Percentiles rank a stretch among this genome's conserved stretches.
Evolutionary conservation across 2,888 invertebrate species (phyloP).

Genomic region (Troides aeacus): DNA sequence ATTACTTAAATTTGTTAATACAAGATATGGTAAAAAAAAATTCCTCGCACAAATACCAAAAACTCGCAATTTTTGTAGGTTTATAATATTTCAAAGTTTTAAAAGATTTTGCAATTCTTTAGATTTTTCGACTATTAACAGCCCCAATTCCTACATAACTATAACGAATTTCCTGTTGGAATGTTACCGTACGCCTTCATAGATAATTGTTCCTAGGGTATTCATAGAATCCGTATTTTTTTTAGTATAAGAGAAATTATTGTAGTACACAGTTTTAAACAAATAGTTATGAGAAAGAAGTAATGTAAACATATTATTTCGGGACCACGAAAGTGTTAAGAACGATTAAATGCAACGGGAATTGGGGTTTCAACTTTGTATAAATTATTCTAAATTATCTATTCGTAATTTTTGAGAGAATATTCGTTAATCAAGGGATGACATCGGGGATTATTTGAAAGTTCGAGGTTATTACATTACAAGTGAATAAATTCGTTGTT

Average conservation of each 20-base stretch:
- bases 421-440: constrained; percentile 8
- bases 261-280: constrained; percentile 2
- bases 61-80: too few relatives aligned
- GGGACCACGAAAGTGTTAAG: constrained; percentile 26
- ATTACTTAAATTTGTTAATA: too few relatives aligned
- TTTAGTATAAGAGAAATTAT: constrained; percentile 7
- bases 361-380: constrained; percentile 18
- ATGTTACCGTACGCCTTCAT: constrained; percentile 10
- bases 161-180: not conserved
- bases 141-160: constrained; percentile 13
- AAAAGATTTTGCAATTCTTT: not conserved
- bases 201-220: constrained; percentile 18
- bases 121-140: not conserved
- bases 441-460: not conserved
- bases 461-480: too few relatives aligned
- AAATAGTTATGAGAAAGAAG: not conserved
- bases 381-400: not conserved
- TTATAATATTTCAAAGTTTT: not conserved
- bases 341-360: constrained; percentile 10
- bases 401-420: not conserved
- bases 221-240: constrained; percentile 3
- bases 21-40: too few relatives aligned
- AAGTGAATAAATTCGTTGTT: too few relatives aligned
- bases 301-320: constrained; percentile 25
- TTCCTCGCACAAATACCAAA: too few relatives aligned